A percentile compares a stretch with the other conserved stretches of the same genome.
phyloP scores from a whole-genome alignment of 2,888 invertebrate genomes.

The Ochlodes sylvanus region DNA sequence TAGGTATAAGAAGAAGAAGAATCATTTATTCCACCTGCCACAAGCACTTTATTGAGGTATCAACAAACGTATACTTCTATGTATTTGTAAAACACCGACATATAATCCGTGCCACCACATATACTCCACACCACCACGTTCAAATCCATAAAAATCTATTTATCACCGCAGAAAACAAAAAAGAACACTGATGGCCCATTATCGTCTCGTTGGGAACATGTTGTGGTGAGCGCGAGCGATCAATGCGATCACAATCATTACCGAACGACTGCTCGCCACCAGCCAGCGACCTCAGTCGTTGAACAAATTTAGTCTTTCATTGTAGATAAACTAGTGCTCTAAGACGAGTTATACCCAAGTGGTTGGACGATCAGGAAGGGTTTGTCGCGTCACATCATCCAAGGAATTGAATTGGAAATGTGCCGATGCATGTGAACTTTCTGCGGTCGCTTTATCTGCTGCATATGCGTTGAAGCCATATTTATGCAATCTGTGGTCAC shows the following conservation, averaged over 20 bases:
- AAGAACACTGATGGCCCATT: slow-evolving; percentile 67
- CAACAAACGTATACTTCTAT: no score
- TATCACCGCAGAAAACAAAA: slow-evolving; percentile 68
- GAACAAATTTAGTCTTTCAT: slow-evolving; percentile 59
- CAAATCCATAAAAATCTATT: slow-evolving; percentile 62
- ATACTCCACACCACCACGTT: slow-evolving; percentile 47
- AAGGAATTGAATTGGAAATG: slow-evolving; percentile 70
- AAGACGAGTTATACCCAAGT: slow-evolving; percentile 55
- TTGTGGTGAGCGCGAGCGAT: slow-evolving; percentile 75
- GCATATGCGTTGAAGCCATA: slow-evolving; percentile 72
- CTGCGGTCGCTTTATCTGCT: slow-evolving; percentile 71
- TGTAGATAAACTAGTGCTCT: slow-evolving; percentile 55
- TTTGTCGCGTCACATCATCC: slow-evolving; percentile 73
- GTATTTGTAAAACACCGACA: no score
- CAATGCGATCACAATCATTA: slow-evolving; percentile 76
- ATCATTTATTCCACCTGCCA: no score
- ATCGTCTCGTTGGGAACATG: slow-evolving; percentile 78
- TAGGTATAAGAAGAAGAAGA: no score
- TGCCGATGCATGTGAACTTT: slow-evolving; percentile 71
- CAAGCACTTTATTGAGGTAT: no score
- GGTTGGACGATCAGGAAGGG: slow-evolving; percentile 63
- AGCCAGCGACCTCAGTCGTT: slow-evolving; percentile 63
- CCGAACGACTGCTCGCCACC: slow-evolving; percentile 58
- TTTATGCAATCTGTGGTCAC: slow-evolving; percentile 75
- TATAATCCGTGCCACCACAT: no score